phyloP scores from a whole-genome alignment of 1,140 invertebrate genomes.

The Cheumatopsyche charites region DNA sequence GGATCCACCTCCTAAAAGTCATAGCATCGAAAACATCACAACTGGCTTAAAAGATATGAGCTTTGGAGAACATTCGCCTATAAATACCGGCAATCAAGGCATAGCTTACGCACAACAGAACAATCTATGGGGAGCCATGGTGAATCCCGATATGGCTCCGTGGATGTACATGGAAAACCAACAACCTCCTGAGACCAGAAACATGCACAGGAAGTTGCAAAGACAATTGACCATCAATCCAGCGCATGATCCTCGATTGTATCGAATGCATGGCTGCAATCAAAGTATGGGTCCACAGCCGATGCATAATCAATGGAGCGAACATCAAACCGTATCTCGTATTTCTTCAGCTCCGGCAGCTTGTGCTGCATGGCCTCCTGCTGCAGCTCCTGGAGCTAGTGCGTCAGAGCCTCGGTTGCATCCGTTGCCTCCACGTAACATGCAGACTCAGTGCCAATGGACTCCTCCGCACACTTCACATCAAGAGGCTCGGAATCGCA shows the following conservation, averaged over 20 bases:
- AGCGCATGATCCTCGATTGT: constrained; percentile 73
- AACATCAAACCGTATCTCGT: constrained; percentile 58
- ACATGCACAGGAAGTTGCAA: constrained; percentile 79
- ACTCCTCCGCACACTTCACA: constrained; percentile 62
- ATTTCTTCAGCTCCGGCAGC: constrained; percentile 81
- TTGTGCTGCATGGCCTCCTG: constrained; percentile 59
- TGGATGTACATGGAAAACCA: constrained; percentile 44
- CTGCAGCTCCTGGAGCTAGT: constrained; percentile 53
- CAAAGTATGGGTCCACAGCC: constrained; percentile 32
- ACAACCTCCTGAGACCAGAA: constrained; percentile 58
- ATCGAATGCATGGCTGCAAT: constrained; percentile 54
- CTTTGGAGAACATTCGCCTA: constrained; percentile 26
- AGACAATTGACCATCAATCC: constrained; percentile 84
- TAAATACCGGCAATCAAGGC: background rate
- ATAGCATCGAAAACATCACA: constrained; percentile 50
- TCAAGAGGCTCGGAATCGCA: constrained; percentile 72
- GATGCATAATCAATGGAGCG: constrained; percentile 41
- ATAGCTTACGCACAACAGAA: constrained; percentile 4
- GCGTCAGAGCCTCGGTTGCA: constrained; percentile 72
- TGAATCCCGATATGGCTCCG: constrained; percentile 13
- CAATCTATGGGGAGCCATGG: background rate
- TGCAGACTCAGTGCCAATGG: constrained; percentile 52
- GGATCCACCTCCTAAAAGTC: constrained; percentile 35
- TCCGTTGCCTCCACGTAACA: constrained; percentile 53
- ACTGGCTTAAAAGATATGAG: constrained; percentile 37